Evolutionary conservation across 2,113 vertebrate species (phyloP).

Genomic region (Perccottus glenii): DNA sequence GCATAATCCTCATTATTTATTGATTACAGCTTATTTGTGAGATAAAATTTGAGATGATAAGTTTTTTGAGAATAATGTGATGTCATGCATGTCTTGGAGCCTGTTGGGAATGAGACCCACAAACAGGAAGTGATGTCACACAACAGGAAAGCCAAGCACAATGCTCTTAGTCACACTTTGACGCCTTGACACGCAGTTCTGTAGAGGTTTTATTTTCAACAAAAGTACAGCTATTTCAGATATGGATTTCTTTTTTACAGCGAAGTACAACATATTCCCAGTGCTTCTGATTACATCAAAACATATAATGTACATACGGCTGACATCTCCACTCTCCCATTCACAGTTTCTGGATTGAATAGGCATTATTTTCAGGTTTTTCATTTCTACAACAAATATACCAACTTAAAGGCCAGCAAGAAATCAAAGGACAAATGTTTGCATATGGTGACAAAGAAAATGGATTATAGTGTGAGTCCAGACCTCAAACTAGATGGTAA

Average conservation of each 20-base stretch:
- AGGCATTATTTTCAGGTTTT: conserved; percentile 73
- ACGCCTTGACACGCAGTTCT: conserved; percentile 53
- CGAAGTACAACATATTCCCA: conserved; percentile 80
- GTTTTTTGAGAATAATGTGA: conserved; percentile 2
- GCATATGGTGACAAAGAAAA: conserved; percentile 67
- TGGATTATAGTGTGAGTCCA: conserved; percentile 40
- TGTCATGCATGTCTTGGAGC: conserved; percentile 16
- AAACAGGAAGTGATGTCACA: conserved; percentile 61
- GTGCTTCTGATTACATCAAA: conserved; percentile 80
- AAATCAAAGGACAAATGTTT: conserved; percentile 67
- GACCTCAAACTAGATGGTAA: conserved; percentile 67
- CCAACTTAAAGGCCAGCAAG: conserved; percentile 68
- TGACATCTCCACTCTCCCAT: conserved; percentile 75
- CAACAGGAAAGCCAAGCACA: conserved; percentile 56
- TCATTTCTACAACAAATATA: conserved; percentile 76
- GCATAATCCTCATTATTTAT: conserved; percentile 63
- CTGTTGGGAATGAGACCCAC: conserved; percentile 25
- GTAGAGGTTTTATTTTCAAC: conserved; percentile 78
- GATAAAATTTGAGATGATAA: conserved; percentile 13
- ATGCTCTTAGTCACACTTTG: conserved; percentile 42
- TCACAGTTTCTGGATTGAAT: conserved; percentile 81
- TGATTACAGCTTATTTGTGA: conserved; percentile 43
- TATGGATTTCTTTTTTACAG: conserved; percentile 78
- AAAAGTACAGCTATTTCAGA: conserved; percentile 81
- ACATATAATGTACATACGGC: conserved; percentile 80